phyloP scores from a whole-genome alignment of 2,888 invertebrate genomes.

The Netelia melanura region DNA sequence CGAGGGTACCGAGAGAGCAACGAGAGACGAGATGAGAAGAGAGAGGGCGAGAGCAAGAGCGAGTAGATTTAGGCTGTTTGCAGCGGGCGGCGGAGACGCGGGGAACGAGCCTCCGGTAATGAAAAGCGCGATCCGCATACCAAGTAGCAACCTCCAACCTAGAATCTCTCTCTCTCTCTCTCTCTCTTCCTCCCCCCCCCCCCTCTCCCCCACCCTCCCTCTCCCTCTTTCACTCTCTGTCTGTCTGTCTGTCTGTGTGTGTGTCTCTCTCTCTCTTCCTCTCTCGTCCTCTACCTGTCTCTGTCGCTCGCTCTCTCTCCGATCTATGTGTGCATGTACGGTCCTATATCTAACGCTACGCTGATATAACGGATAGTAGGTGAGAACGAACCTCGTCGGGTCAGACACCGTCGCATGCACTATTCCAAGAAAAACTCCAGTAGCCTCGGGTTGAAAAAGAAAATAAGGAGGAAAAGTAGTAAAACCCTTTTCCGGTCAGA shows the following conservation, averaged over 20 bases:
- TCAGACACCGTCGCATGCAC: conserved; percentile 66
- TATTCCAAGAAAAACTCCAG: conserved; percentile 52
- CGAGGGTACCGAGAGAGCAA: conserved; percentile 58
- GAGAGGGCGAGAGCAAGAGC: conserved; percentile 69
- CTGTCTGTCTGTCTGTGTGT: too few species aligned
- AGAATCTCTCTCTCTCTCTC: conserved; percentile 50
- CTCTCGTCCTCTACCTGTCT: conserved; percentile 26
- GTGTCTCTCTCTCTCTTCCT: conserved; percentile 16
- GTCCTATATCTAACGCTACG: conserved; percentile 49
- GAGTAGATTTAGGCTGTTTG: conserved; percentile 85
- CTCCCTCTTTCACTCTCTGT: conserved; percentile 11
- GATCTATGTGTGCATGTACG: conserved; percentile 60
- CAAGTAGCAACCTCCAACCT: conserved; percentile 85
- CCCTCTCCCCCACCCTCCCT: conserved; percentile 30
- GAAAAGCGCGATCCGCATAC: conserved; percentile 88
- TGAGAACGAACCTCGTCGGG: conserved; percentile 75
- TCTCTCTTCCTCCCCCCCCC: conserved; percentile 15
- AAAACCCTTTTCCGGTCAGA: conserved; percentile 53
- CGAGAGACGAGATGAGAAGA: conserved; percentile 72
- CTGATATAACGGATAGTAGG: conserved; percentile 75
- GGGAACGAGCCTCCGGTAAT: conserved; percentile 86
- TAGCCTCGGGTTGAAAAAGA: conserved; percentile 18
- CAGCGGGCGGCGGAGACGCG: conserved; percentile 79
- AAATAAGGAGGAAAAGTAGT: conserved; percentile 50
- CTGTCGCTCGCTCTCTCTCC: conserved; percentile 1